Percentiles rank a stretch among this genome's conserved stretches.
Conservation (phyloP, 2,797 vertebrate genomes). For the Prionace glauca region DNA sequence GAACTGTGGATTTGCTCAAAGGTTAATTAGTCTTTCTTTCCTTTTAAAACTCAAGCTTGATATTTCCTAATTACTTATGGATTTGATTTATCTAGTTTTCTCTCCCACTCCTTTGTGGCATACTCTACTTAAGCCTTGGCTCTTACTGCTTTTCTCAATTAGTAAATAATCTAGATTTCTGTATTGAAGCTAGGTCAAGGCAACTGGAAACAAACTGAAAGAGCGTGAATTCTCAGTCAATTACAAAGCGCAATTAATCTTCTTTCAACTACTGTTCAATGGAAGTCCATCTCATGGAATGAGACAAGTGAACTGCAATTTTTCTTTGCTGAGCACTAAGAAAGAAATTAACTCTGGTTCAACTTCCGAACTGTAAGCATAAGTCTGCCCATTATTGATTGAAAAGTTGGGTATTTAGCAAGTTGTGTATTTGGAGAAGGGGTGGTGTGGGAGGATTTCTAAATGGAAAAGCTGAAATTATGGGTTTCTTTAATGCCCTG, state of each 20-base stretch:
- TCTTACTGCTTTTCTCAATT: neutral
- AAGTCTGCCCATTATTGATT: neutral
- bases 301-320: neutral
- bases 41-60: neutral
- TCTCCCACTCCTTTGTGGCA: neutral
- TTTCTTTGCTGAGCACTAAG: neutral
- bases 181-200: neutral
- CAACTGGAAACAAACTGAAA: neutral
- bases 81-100: slow-evolving; percentile 4
- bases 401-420: neutral
- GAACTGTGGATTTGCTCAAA: neutral
- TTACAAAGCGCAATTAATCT: neutral
- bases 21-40: neutral
- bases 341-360: neutral
- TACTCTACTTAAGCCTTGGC: neutral
- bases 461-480: neutral
- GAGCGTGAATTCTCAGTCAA: neutral
- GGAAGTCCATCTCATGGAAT: neutral
- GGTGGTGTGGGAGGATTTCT: neutral
- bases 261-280: neutral
- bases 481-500: neutral
- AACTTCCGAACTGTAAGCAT: neutral
- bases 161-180: neutral
- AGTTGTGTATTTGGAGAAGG: neutral
- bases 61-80: neutral